Evolutionary conservation across 2,113 vertebrate genomes (phyloP).

Genomic region (Cnemophilus loriae): DNA sequence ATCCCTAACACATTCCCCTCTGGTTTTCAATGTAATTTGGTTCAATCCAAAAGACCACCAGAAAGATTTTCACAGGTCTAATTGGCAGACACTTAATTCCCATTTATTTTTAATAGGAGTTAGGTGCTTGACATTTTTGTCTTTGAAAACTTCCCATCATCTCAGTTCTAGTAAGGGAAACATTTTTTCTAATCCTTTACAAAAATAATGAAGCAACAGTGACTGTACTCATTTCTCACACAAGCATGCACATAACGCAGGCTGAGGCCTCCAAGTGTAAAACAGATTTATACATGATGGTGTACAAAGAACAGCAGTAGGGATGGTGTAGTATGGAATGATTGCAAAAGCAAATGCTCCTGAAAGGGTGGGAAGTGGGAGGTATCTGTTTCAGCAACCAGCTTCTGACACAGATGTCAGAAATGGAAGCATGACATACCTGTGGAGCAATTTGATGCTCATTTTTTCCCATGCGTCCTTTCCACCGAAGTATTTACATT

Average conservation of each 20-base stretch:
- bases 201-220: conserved; percentile 31
- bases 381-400: background rate
- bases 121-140: conserved; percentile 17
- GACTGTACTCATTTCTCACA: background rate
- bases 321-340: background rate
- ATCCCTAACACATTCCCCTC: background rate
- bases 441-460: background rate
- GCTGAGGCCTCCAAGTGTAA: background rate
- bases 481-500: background rate
- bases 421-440: background rate
- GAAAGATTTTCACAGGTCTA: conserved; percentile 33
- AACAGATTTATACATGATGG: background rate
- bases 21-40: conserved; percentile 4
- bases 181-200: background rate
- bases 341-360: background rate
- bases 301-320: background rate
- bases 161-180: conserved; percentile 1
- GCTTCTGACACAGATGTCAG: background rate
- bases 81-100: conserved; percentile 29
- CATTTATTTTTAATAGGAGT: conserved; percentile 34
- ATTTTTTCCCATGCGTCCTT: background rate
- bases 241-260: background rate
- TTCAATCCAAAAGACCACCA: conserved; percentile 30
- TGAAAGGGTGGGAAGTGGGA: background rate
- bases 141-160: conserved; percentile 48